phyloP scores from a whole-genome alignment of 2,113 vertebrate species.

The Plectropomus leopardus region DNA sequence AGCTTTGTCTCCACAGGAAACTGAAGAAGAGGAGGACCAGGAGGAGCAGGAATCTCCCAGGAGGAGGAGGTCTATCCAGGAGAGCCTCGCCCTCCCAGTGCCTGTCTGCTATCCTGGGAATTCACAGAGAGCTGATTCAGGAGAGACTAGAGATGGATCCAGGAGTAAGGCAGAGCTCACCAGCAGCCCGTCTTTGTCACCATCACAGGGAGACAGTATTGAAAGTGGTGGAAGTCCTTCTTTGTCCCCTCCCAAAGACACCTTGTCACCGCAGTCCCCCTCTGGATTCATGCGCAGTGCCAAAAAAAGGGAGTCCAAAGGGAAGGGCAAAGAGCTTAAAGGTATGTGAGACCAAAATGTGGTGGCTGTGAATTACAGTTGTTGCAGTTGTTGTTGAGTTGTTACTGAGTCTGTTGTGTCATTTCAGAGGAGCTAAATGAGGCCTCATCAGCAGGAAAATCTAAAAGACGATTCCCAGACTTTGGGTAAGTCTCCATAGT shows the following conservation, averaged over 20 bases:
- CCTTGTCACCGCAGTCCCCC: slow-evolving; percentile 81
- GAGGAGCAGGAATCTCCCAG: slow-evolving; percentile 79
- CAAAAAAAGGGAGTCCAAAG: slow-evolving; percentile 90
- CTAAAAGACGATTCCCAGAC: slow-evolving; percentile 93
- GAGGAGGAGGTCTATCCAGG: slow-evolving; percentile 82
- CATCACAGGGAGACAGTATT: slow-evolving; percentile 82
- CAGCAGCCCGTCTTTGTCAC: slow-evolving; percentile 85
- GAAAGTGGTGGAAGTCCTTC: slow-evolving; percentile 80
- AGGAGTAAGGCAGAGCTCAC: slow-evolving; percentile 84
- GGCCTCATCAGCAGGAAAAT: slow-evolving; percentile 83
- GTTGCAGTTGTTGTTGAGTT: background rate
- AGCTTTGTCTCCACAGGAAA: slow-evolving; percentile 69
- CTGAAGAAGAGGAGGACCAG: slow-evolving; percentile 72
- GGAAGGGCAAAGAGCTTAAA: slow-evolving; percentile 89
- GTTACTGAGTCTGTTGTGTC: slow-evolving; percentile 17
- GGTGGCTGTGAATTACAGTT: background rate
- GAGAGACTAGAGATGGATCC: slow-evolving; percentile 70
- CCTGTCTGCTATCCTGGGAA: slow-evolving; percentile 73
- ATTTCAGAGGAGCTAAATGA: slow-evolving; percentile 89
- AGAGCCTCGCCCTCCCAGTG: slow-evolving; percentile 82
- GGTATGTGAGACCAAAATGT: slow-evolving; percentile 80
- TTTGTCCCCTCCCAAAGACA: slow-evolving; percentile 82
- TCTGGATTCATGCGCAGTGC: slow-evolving; percentile 83
- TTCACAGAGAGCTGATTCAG: slow-evolving; percentile 78
- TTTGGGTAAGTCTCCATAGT: slow-evolving; percentile 86